Evolutionary conservation across 2,113 vertebrate species (phyloP).

Genomic region (Gracilinanus agilis): DNA sequence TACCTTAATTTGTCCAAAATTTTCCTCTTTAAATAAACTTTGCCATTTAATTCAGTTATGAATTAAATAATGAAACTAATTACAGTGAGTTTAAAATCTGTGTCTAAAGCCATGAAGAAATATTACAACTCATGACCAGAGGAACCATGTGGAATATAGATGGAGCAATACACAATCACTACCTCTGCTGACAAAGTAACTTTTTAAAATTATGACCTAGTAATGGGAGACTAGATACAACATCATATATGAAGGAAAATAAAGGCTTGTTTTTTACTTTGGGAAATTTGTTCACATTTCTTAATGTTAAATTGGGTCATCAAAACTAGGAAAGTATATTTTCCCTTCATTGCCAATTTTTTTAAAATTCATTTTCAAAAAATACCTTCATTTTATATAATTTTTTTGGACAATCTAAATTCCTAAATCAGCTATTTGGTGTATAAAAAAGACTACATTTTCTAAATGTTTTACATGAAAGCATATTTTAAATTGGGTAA

Average conservation of each 20-base stretch:
- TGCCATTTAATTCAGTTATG: neutral
- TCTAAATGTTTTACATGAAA: conserved; percentile 19
- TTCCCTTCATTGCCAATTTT: conserved; percentile 30
- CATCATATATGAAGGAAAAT: conserved; percentile 5
- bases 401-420: conserved; percentile 39
- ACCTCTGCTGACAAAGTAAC: neutral
- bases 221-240: neutral
- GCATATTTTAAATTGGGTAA: neutral
- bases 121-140: neutral
- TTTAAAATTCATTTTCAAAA: conserved; percentile 10
- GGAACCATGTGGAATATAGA: neutral
- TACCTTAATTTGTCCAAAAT: neutral
- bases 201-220: neutral
- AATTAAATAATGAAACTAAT: neutral
- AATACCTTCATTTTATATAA: conserved; percentile 15
- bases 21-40: neutral
- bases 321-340: conserved; percentile 37
- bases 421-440: conserved; percentile 46
- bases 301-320: neutral
- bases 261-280: neutral
- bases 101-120: neutral
- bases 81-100: neutral
- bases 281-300: conserved; percentile 1
- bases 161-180: neutral
- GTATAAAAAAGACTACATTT: neutral